phyloP scores from a whole-genome alignment of 2,888 invertebrate species.

The Argyra leucocephala region DNA sequence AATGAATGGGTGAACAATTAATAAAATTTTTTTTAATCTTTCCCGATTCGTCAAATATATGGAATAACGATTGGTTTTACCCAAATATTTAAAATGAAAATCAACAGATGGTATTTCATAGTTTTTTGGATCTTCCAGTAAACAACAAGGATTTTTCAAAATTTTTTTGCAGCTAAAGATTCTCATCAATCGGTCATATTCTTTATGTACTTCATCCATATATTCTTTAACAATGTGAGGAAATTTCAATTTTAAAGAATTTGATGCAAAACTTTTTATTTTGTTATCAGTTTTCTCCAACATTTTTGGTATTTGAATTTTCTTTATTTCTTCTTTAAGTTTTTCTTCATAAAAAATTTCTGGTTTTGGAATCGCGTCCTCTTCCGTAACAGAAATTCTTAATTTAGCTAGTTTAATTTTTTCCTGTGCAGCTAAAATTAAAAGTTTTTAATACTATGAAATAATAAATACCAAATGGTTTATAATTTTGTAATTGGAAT shows the following conservation, averaged over 20 bases:
- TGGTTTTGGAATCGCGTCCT: conserved; percentile 46
- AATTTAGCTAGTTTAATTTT: conserved; percentile 34
- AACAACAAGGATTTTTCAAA: conserved; percentile 50
- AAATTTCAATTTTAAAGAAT: conserved; percentile 49
- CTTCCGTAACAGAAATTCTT: conserved; percentile 27
- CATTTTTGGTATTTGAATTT: conserved; percentile 54
- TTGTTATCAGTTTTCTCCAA: conserved; percentile 51
- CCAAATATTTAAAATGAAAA: conserved; percentile 50
- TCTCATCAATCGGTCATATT: conserved; percentile 54
- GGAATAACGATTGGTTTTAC: conserved; percentile 52
- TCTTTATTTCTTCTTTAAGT: conserved; percentile 49
- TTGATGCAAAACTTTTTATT: conserved; percentile 51
- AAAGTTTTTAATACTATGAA: too few relatives aligned
- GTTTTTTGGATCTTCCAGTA: conserved; percentile 44
- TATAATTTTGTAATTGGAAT: too few relatives aligned
- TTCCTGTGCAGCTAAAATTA: conserved; percentile 30
- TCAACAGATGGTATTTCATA: conserved; percentile 37
- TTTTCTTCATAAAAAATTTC: conserved; percentile 49
- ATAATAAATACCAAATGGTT: too few relatives aligned
- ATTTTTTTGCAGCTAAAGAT: conserved; percentile 55
- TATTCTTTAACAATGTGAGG: conserved; percentile 46
- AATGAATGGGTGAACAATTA: conserved; percentile 55
- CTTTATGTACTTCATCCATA: conserved; percentile 47
- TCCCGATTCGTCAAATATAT: conserved; percentile 51
- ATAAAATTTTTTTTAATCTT: conserved; percentile 49